Conservation (phyloP, 2,113 vertebrate species). For the Grus americana region DNA sequence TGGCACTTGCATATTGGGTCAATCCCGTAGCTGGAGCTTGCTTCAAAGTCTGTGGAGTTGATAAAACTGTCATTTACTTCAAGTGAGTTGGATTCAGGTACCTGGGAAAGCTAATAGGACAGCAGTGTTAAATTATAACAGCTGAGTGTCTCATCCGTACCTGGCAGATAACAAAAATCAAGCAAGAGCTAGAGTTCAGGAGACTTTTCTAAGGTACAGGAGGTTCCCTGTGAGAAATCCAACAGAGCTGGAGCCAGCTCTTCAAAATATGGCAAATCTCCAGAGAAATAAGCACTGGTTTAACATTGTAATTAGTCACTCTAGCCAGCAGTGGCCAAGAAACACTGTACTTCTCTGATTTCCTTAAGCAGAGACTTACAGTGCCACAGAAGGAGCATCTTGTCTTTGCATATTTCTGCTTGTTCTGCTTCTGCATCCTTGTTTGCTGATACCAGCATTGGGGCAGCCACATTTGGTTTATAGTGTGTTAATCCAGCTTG, state of each 20-base stretch:
- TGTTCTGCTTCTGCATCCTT: neutral
- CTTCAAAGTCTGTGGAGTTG: neutral
- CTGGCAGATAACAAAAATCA: neutral
- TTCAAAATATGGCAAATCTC: neutral
- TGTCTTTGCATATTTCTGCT: neutral
- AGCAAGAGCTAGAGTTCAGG: neutral
- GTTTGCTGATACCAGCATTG: neutral
- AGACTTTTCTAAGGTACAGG: neutral
- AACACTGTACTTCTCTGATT: neutral
- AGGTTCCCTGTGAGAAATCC: constrained; percentile 10
- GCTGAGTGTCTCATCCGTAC: neutral
- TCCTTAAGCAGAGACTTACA: neutral
- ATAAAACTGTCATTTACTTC: neutral
- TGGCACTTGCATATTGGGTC: constrained; percentile 8
- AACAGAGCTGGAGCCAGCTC: neutral
- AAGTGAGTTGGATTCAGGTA: neutral
- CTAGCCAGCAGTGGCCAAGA: neutral
- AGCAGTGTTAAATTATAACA: neutral
- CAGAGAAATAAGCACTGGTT: neutral
- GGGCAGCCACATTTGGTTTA: neutral
- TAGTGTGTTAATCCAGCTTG: neutral
- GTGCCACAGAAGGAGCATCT: neutral
- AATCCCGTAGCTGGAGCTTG: neutral
- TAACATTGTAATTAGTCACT: neutral
- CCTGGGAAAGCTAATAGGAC: neutral